A percentile compares a stretch with the other conserved stretches of the same genome.
Conservation (phyloP, 1,140 invertebrate genomes). For the Akabosia matsudoensis region DNA sequence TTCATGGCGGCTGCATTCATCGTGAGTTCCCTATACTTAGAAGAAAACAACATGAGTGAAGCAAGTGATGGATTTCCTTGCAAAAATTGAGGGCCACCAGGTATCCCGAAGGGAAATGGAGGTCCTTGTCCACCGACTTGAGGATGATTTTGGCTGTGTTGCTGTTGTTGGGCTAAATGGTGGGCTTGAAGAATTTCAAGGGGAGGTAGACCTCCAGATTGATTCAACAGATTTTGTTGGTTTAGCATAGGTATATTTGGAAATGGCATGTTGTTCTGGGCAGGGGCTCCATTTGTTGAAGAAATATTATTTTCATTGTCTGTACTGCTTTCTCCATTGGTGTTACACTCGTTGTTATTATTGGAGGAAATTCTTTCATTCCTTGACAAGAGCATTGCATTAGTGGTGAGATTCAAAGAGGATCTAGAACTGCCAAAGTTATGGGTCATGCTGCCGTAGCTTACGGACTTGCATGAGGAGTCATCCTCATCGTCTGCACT, state of each 20-base stretch:
- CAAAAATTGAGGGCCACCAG: conserved; percentile 36
- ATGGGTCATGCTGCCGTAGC: neutral
- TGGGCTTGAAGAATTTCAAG: conserved; percentile 33
- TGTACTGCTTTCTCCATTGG: conserved; percentile 15
- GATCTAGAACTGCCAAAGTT: neutral
- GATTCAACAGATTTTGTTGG: conserved; percentile 7
- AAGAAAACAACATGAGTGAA: conserved; percentile 42
- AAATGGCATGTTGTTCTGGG: neutral
- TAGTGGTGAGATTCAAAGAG: neutral
- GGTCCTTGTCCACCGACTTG: conserved; percentile 3
- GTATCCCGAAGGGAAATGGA: conserved; percentile 33
- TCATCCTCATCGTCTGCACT: neutral
- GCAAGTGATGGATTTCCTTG: conserved; percentile 44
- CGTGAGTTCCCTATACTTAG: conserved; percentile 41
- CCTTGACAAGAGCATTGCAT: neutral
- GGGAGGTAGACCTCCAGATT: conserved; percentile 12
- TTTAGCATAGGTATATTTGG: neutral
- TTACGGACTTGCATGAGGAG: neutral
- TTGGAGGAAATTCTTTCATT: neutral
- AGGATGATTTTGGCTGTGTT: conserved; percentile 16
- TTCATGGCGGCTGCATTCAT: conserved; percentile 26
- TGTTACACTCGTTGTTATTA: neutral
- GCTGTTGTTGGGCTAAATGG: conserved; percentile 24
- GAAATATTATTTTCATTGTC: conserved; percentile 26
- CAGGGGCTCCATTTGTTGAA: neutral